A percentile compares a stretch with the other conserved stretches of the same genome.
phyloP scores from a whole-genome alignment of 2,888 invertebrate species.

The Octodonta nipae region DNA sequence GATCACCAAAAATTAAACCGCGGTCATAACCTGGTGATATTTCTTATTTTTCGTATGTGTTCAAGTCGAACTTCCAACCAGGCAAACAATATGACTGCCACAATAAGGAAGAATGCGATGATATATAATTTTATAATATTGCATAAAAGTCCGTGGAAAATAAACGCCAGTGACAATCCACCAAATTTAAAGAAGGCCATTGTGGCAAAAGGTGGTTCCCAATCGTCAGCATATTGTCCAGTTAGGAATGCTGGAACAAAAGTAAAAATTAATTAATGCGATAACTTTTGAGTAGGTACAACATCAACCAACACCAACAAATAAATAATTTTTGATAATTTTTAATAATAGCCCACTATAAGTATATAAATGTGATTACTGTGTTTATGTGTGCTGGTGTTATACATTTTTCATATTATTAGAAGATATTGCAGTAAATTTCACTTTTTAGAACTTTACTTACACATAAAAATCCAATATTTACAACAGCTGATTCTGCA shows the following conservation, averaged over 20 bases:
- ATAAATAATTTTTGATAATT: too few relatives aligned
- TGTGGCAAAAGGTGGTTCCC: slow-evolving; percentile 42
- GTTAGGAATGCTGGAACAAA: slow-evolving; percentile 32
- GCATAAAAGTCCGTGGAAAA: slow-evolving; percentile 49
- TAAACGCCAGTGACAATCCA: slow-evolving; percentile 51
- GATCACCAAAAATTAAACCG: slow-evolving; percentile 29
- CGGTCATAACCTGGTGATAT: slow-evolving; percentile 33
- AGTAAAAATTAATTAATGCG: too few relatives aligned
- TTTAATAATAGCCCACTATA: too few relatives aligned
- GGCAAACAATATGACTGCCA: slow-evolving; percentile 41
- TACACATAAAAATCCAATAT: too few relatives aligned
- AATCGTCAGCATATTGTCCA: slow-evolving; percentile 34
- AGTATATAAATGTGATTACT: too few relatives aligned
- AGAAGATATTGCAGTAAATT: too few relatives aligned
- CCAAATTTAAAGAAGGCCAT: slow-evolving; percentile 40
- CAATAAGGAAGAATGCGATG: slow-evolving; percentile 37
- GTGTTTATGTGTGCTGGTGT: too few relatives aligned
- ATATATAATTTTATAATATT: slow-evolving; percentile 37
- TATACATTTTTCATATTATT: too few relatives aligned
- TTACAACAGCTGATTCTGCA: too few relatives aligned
- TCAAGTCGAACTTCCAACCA: slow-evolving; percentile 41
- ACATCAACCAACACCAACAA: too few relatives aligned
- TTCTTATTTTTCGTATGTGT: slow-evolving; percentile 28
- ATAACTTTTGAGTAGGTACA: too few relatives aligned
- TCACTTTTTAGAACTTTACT: too few relatives aligned